Percentiles rank a stretch among this genome's conserved stretches.
phyloP scores from a whole-genome alignment of 1,140 invertebrate genomes.

The Ostrea edulis region DNA sequence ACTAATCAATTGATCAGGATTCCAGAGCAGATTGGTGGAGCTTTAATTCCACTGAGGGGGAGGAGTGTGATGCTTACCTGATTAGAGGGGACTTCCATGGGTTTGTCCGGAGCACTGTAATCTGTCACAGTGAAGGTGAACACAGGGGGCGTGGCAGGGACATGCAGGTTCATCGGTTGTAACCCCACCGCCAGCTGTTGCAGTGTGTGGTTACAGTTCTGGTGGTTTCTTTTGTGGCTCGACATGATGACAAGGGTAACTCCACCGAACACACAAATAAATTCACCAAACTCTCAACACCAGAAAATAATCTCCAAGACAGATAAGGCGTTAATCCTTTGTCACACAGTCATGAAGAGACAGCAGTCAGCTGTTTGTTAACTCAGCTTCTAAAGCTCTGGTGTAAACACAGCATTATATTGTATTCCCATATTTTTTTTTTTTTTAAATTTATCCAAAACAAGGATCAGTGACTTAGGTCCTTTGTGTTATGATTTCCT shows the following conservation, averaged over 20 bases:
- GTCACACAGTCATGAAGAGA: not conserved
- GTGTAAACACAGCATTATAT: not conserved
- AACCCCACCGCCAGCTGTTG: constrained; percentile 29
- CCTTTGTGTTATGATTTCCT: not conserved
- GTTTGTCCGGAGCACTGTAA: constrained; percentile 24
- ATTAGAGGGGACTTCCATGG: not conserved
- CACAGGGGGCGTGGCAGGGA: constrained; percentile 5
- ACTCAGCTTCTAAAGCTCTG: not conserved
- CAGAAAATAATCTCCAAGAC: not conserved
- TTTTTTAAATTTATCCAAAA: not conserved
- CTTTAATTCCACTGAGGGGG: not conserved
- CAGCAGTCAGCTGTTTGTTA: not conserved
- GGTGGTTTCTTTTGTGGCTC: not conserved
- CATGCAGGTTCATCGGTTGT: constrained; percentile 1
- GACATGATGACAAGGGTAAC: not conserved
- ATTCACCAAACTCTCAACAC: not conserved
- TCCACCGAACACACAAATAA: not conserved
- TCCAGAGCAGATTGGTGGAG: not conserved
- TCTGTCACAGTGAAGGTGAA: constrained; percentile 40
- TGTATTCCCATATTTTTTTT: not conserved
- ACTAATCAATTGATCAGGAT: no score
- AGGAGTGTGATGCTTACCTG: not conserved
- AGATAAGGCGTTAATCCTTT: not conserved
- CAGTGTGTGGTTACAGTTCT: not conserved
- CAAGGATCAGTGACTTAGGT: not conserved